These are phyloP conservation scores for Philotrypesis tridentata DNA, from an alignment of 1,140 invertebrate species.

Conservation along the genomic window DNA sequence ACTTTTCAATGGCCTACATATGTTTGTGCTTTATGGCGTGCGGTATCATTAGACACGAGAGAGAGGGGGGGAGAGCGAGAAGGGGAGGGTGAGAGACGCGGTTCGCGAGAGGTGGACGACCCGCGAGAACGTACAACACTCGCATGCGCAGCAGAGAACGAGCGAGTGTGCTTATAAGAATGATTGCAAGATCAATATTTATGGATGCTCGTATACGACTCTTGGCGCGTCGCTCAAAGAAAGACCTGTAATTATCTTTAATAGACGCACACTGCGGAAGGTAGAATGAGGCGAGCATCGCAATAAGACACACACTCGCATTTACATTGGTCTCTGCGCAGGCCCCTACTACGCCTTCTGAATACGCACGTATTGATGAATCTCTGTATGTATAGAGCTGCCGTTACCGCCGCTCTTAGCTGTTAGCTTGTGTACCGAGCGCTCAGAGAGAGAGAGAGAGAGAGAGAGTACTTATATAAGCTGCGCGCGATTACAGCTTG, in stretches of 20 bases:
- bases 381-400: too few species aligned
- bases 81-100: too few species aligned
- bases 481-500: too few species aligned
- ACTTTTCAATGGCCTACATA: constrained; percentile 34
- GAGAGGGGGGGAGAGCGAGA: background rate
- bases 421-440: too few species aligned
- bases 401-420: too few species aligned
- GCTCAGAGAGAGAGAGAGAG: too few species aligned
- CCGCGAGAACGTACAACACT: background rate
- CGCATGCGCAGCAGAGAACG: background rate
- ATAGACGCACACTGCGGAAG: background rate
- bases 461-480: too few species aligned
- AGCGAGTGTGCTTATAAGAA: constrained; percentile 10
- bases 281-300: background rate
- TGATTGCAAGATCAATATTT: constrained; percentile 42
- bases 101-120: background rate
- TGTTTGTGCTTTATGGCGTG: background rate
- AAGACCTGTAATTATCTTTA: constrained; percentile 25
- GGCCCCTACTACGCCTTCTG: too few species aligned
- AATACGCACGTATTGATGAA: background rate
- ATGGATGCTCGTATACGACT: constrained; percentile 9
- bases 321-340: background rate
- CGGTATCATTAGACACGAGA: background rate
- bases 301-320: background rate
- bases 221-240: background rate